These are phyloP conservation scores for Machimus rusticus DNA, from an alignment of 2,888 invertebrate species.

Conservation along the genomic window DNA sequence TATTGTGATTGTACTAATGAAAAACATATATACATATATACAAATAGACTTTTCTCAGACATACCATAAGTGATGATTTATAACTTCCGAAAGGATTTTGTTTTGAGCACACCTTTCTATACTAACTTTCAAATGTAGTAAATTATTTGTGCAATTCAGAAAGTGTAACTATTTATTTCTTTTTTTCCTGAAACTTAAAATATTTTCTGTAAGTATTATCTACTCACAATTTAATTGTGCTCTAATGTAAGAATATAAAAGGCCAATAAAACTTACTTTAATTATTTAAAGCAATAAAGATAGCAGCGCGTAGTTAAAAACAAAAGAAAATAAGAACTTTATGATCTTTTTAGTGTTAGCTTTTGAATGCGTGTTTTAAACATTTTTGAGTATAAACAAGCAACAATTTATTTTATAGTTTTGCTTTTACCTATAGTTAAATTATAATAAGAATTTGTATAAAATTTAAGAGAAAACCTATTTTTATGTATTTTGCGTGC, in stretches of 20 bases:
- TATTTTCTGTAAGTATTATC: background rate
- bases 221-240: slow-evolving; percentile 16
- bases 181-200: background rate
- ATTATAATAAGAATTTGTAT: background rate
- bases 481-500: slow-evolving; percentile 36
- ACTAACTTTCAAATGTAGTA: background rate
- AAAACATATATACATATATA: background rate
- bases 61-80: background rate
- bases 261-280: background rate
- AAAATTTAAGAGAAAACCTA: background rate
- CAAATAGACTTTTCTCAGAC: background rate
- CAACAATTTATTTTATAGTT: background rate
- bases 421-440: background rate
- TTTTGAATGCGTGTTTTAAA: background rate
- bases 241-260: slow-evolving; percentile 3
- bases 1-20: background rate
- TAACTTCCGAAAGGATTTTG: background rate
- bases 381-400: background rate
- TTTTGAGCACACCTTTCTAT: background rate
- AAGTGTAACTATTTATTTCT: background rate
- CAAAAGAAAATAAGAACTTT: background rate
- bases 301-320: background rate
- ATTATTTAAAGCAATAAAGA: background rate
- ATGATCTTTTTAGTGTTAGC: background rate
- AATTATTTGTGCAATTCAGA: background rate